Percentiles rank a stretch among this genome's conserved stretches.
phyloP scores from a whole-genome alignment of 1,140 invertebrate genomes.

The Melitaea cinxia region DNA sequence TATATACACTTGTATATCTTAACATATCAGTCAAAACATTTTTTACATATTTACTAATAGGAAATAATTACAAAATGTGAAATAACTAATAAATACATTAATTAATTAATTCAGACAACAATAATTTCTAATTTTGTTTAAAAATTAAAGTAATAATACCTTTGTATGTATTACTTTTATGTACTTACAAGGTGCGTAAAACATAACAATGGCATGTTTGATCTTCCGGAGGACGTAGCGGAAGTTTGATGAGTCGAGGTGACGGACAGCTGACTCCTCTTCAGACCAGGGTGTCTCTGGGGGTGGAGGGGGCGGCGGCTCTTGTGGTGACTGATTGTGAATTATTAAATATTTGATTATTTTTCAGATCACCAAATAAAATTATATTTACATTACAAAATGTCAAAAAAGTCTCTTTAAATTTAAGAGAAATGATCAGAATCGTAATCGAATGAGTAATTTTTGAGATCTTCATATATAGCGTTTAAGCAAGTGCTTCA shows the following conservation, averaged over 20 bases:
- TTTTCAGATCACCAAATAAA: too few species aligned
- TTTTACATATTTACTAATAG: too few species aligned
- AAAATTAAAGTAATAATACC: not conserved
- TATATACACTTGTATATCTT: too few species aligned
- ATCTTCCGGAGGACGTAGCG: slow-evolving; percentile 82
- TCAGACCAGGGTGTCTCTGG: slow-evolving; percentile 90
- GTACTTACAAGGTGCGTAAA: slow-evolving; percentile 93
- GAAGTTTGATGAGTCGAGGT: slow-evolving; percentile 88
- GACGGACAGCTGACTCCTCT: slow-evolving; percentile 87
- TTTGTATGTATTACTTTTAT: not conserved
- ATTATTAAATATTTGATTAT: not conserved
- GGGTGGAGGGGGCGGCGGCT: slow-evolving; percentile 91
- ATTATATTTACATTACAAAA: too few species aligned
- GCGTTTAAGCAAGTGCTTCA: too few species aligned
- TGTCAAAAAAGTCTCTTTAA: too few species aligned
- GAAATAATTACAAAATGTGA: too few species aligned
- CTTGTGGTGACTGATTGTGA: slow-evolving; percentile 84
- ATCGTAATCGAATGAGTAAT: too few species aligned
- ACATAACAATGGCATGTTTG: slow-evolving; percentile 92
- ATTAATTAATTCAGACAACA: not conserved
- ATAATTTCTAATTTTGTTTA: too few species aligned
- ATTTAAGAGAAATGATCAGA: too few species aligned
- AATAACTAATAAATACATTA: not conserved
- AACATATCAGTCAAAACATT: too few species aligned
- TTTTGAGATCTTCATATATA: too few species aligned